A percentile compares a stretch with the other conserved stretches of the same genome.
These are phyloP conservation scores for Drosophila bipectinata DNA, from an alignment of 1,140 invertebrate genomes.

Conservation along the genomic window DNA sequence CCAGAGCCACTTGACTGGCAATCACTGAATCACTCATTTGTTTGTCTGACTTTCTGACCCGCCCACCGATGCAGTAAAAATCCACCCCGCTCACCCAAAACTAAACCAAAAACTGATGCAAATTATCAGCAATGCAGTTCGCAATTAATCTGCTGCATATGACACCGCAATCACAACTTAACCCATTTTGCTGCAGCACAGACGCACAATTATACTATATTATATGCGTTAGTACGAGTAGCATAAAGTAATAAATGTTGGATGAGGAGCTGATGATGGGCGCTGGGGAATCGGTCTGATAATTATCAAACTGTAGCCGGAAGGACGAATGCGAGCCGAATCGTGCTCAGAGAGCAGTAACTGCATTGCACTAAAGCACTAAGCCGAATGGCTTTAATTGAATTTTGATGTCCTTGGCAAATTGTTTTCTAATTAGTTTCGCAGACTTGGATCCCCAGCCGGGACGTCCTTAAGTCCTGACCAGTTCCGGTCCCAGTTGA, in stretches of 20 bases:
- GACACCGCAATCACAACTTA: constrained; percentile 77
- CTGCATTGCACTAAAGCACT: constrained; percentile 77
- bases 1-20: constrained; percentile 46
- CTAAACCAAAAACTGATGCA: constrained; percentile 46
- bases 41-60: constrained; percentile 55
- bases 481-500: constrained; percentile 57
- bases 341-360: constrained; percentile 1
- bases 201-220: constrained; percentile 17
- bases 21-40: constrained; percentile 61
- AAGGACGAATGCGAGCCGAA: constrained; percentile 12
- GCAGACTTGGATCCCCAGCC: constrained; percentile 51
- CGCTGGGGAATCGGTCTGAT: constrained; percentile 42
- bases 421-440: constrained; percentile 82
- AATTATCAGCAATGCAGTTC: constrained; percentile 77
- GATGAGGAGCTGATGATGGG: constrained; percentile 7
- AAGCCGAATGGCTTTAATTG: constrained; percentile 81
- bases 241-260: constrained; percentile 5
- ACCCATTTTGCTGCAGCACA: constrained; percentile 52
- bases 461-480: constrained; percentile 26
- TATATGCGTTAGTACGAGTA: background rate
- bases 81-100: background rate
- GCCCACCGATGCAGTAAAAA: constrained; percentile 9
- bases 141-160: constrained; percentile 80
- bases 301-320: constrained; percentile 71
- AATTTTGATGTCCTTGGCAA: constrained; percentile 81